Conservation (phyloP, 2,113 vertebrate species). For the Gila orcuttii region DNA sequence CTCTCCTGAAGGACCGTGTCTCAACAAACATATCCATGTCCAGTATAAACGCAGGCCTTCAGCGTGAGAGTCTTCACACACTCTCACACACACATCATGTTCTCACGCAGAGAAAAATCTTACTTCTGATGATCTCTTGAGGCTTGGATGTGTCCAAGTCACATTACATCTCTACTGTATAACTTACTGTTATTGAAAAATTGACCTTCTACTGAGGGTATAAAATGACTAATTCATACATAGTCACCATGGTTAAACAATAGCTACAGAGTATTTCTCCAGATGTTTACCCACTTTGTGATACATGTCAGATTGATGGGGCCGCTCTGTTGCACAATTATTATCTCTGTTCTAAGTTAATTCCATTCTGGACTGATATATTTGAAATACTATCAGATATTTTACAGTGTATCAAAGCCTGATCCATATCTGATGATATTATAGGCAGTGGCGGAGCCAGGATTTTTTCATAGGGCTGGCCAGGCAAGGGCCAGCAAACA, state of each 20-base stretch:
- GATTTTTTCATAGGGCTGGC: too few species aligned
- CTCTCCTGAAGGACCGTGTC: too few species aligned
- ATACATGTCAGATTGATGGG: slow-evolving; percentile 6
- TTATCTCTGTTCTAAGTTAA: background rate
- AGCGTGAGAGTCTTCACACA: too few species aligned
- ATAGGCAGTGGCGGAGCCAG: too few species aligned
- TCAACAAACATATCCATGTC: too few species aligned
- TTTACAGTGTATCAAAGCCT: background rate
- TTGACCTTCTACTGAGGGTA: background rate
- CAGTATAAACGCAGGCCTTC: too few species aligned
- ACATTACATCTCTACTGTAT: slow-evolving; percentile 14
- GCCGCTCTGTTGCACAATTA: background rate
- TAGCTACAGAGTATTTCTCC: too few species aligned
- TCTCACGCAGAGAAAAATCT: too few species aligned
- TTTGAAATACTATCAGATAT: background rate
- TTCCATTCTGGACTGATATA: background rate
- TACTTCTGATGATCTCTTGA: too few species aligned
- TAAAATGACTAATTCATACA: background rate
- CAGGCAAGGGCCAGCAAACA: too few species aligned
- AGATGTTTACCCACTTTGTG: background rate
- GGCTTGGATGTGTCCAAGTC: background rate
- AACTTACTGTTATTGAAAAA: background rate
- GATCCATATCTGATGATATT: background rate
- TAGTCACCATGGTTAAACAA: too few species aligned
- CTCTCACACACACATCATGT: too few species aligned